Evolutionary conservation across 2,113 vertebrate genomes (phyloP), one percentile per base, ranked within the genome.

Genomic region (Vanacampus margaritifer): DNA sequence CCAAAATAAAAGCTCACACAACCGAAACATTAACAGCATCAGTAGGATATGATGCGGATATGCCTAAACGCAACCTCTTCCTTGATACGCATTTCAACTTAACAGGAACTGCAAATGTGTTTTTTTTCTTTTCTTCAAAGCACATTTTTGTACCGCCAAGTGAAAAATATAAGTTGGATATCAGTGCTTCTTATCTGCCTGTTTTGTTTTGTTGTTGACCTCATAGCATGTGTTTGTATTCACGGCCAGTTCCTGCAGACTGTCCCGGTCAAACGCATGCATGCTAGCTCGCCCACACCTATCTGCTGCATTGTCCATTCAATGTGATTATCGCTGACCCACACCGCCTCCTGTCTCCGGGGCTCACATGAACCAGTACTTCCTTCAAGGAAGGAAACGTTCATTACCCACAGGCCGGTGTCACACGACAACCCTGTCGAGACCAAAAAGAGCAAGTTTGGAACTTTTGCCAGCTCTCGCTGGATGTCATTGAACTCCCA

Each of bases 271-370:
- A 75, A 71, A 78, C 74, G 72, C 80, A 75, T 85, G 85, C 57
- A 72, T 80, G 76, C 79, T 83, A 48, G 77, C 81, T 79, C 64
- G 80, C 84, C 81, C 84, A 84, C 75, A 87, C 86, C 84, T 87
- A 88, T 89, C 86, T 84, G 80, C 57, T 24, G 83, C 82, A 90
- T 90, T 89, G 88, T 90, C 87, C 86, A 88, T 88, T 89, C 84
- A 87, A 80, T 74, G 68, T 73, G 82, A 90, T 89, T 90, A 89
- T 90, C 89, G 79, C 86, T 82, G 82, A 87, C 82, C 83, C 86
- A 84, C 89, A 90, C 85, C 58, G 74, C 87, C 89, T 90, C 89
- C 88, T 90, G 88, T 90, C 89, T 87, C 88, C 84, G 88, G 88
- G 84, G 73, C 87, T 86, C 82, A 78, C 87, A 87, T 82, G 85